Evolutionary conservation across 1,140 invertebrate genomes (phyloP).

Genomic region (Aphaenogaster rudis): DNA sequence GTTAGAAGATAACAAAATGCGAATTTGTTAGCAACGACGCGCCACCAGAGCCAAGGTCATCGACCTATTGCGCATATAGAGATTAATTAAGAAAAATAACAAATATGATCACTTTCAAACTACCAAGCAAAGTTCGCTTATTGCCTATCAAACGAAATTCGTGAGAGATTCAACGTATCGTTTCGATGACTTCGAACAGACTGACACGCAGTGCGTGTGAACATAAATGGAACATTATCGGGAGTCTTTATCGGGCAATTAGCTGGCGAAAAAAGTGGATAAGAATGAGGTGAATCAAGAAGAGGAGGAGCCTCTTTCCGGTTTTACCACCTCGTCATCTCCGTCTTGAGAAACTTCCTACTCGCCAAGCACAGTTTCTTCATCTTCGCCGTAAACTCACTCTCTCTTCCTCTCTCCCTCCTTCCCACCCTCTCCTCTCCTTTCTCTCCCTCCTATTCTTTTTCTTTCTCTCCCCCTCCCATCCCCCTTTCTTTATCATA

Average conservation of each 20-base stretch:
- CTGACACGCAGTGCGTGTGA: background rate
- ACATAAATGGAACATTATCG: background rate
- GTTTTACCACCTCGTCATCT: slow-evolving; percentile 65
- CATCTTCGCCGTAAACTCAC: slow-evolving; percentile 1
- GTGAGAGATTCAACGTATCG: background rate
- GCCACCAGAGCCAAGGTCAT: background rate
- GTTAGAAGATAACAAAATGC: background rate
- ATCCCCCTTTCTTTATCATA: background rate
- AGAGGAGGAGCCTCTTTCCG: background rate
- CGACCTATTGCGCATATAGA: background rate
- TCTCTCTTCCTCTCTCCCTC: background rate
- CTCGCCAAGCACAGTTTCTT: slow-evolving; percentile 15
- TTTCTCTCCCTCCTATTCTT: background rate
- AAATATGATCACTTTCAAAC: background rate
- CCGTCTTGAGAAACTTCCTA: slow-evolving; percentile 33
- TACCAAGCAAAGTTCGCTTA: background rate
- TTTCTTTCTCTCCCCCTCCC: background rate
- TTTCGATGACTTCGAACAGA: background rate
- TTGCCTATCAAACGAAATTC: background rate
- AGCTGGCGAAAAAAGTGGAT: background rate
- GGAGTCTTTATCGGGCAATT: background rate
- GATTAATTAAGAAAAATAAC: background rate
- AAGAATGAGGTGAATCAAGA: background rate
- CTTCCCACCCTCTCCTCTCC: background rate
- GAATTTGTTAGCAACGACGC: background rate